Evolutionary conservation across 2,113 vertebrate genomes (phyloP).

Genomic region (Megatriorchis doriae): DNA sequence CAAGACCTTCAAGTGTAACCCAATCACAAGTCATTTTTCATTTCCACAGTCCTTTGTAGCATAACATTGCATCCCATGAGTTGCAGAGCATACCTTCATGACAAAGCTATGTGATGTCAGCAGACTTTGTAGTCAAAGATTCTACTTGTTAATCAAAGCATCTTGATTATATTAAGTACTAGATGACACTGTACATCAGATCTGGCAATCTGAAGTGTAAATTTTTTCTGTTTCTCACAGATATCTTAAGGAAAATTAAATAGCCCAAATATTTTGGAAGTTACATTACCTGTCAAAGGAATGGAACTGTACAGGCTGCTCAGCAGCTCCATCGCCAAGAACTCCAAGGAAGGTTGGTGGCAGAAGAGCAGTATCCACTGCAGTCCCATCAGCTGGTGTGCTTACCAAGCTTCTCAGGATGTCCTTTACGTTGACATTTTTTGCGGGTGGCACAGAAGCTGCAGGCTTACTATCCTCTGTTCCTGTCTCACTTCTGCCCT

Average conservation of each 20-base stretch:
- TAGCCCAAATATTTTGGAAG: background rate
- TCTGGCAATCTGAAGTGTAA: background rate
- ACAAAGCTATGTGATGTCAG: background rate
- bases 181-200: background rate
- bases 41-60: background rate
- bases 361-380: slow-evolving; percentile 81
- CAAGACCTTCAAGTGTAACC: background rate
- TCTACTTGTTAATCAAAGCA: background rate
- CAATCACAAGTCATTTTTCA: background rate
- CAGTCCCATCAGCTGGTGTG: slow-evolving; percentile 78
- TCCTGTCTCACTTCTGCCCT: slow-evolving; percentile 45
- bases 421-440: slow-evolving; percentile 92
- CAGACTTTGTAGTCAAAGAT: background rate
- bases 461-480: slow-evolving; percentile 48
- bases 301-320: slow-evolving; percentile 82
- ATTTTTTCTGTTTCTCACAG: background rate
- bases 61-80: background rate
- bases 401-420: slow-evolving; percentile 94
- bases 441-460: slow-evolving; percentile 71
- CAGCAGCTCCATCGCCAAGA: slow-evolving; percentile 73
- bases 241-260: background rate
- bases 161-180: background rate
- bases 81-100: background rate
- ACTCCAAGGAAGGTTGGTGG: slow-evolving; percentile 83
- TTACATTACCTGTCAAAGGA: slow-evolving; percentile 91